Evolutionary conservation across 2,888 invertebrate species (phyloP), one percentile per base, ranked within the genome.

Genomic region (Drosophila macrospina): DNA sequence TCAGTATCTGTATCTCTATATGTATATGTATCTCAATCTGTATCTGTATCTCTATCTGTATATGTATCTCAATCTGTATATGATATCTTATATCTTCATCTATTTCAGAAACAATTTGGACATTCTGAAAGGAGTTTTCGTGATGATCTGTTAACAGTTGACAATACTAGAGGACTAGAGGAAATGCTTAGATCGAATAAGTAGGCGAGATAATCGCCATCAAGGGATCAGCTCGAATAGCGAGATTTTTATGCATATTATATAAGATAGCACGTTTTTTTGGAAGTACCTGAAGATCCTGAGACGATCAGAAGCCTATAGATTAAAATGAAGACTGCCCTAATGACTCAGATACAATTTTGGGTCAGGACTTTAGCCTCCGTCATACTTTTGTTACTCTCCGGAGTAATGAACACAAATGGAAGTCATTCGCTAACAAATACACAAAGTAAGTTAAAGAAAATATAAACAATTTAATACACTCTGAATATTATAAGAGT

Each of bases 361-460:
- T 76, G 79, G 70, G 63, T 74, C 65, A 80, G 82, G 83, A 76
- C 80, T 51, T 62, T 88, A 63, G 69, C 81, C 63, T 76, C 69
- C 61, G 64, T 67, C 51, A 71, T 70, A 59, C 52, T 89, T 78
- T 75, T 90, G 60, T 55, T 89, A 56, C 74, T 85, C 47, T 32
- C 52, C 50, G 73, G 70, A 61, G 63, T 51, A 32, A 32, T 73
- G 47, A 54, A 41, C 61, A 72, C 69, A 30, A 62, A 66, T 30
- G 75, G 65, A 65, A 67, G 63, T 44, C 63, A 77, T 52, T 73
- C 74, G 62, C 69, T 79, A 34, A 47, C 76, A 69, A 76, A 75
- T 70, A 73, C 86, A 61, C 89, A 89, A 86, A 91, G 91, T 91
- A 84, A 78, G 67, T 28, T n/a, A 7, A 26, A 28, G 10, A 7